Evolutionary conservation across 2,888 invertebrate genomes (phyloP), one percentile per base, ranked within the genome.

Genomic region (Frankliniella fusca): DNA sequence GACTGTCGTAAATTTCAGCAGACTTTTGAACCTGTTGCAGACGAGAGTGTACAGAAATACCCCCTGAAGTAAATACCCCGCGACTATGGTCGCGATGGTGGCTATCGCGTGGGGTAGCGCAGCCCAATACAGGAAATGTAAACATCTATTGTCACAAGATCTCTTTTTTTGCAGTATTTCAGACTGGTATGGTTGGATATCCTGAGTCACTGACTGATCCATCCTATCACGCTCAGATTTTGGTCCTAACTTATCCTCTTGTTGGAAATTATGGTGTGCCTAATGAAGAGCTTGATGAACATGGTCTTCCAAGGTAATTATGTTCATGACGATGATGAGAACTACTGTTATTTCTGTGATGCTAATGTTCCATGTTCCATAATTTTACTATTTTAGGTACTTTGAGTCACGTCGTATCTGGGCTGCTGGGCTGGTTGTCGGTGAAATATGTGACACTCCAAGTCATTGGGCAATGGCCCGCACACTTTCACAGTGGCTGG

Each of bases 161-260:
- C 8, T 65, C 54, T 81, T 48, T 79, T 80, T 83, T 89, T 90
- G 80, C 87, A 97, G 97, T 97, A 49, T 98, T 98, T 88, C 97
- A 98, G 91, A 98, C 98, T 85, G 99, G 99, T 82, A 99, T 99
- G 98, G 99, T 99, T 20, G 99, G 99, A 11, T 99, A 99, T 88
- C 94, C 97, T 0, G 99, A 99, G 89, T 98, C 99, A 0, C 90
- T 99, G 87, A 99, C 99, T 8, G 99, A 99, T 89, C 99, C 99
- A 7, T 99, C 98, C 0, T 99, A 99, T 88, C 94, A 94, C 85
- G 92, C 94, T 0, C 99, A 99, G 90, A 93, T 99, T 85, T 90
- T 99, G 83, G 95, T 98, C 0, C 91, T 99, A 28, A 99, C 99
- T 0, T 99, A 99, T 88, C 99, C 99, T 0, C 89, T 99, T 48